Conservation (phyloP, 2,888 invertebrate genomes). For the Steinernema hermaphroditum region DNA sequence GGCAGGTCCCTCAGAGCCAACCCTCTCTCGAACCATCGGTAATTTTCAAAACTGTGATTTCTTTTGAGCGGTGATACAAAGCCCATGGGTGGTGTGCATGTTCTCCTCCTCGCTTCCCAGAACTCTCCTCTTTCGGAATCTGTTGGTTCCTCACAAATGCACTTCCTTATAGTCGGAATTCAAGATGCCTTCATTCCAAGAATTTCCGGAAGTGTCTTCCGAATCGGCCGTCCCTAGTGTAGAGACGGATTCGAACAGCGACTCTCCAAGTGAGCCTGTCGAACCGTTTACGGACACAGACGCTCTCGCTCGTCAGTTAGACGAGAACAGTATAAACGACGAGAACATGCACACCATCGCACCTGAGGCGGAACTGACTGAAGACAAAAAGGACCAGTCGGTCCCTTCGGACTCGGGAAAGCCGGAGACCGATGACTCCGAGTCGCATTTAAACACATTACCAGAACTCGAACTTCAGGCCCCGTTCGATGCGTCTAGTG, state of each 20-base stretch:
- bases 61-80: neutral
- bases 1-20: slow-evolving; percentile 11
- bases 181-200: neutral
- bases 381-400: neutral
- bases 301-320: neutral
- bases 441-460: neutral
- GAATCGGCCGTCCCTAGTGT: neutral
- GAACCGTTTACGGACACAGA: neutral
- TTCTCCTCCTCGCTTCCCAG: neutral
- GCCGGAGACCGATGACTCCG: neutral
- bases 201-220: neutral
- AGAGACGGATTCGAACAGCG: neutral
- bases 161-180: slow-evolving; percentile 6
- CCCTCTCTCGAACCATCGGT: slow-evolving; percentile 19
- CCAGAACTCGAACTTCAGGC: slow-evolving; percentile 22
- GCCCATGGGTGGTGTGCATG: slow-evolving; percentile 1
- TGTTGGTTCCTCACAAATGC: neutral
- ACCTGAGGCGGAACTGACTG: neutral
- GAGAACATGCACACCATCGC: slow-evolving; percentile 20
- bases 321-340: slow-evolving; percentile 13
- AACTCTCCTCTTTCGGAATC: neutral
- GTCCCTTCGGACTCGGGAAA: neutral
- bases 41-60: too few species aligned
- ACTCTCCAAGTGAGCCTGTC: neutral
- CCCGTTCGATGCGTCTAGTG: slow-evolving; percentile 2